Percentiles rank a stretch among this genome's conserved stretches.
Evolutionary conservation across 2,113 vertebrate species (phyloP).

Genomic region (Rana temporaria): DNA sequence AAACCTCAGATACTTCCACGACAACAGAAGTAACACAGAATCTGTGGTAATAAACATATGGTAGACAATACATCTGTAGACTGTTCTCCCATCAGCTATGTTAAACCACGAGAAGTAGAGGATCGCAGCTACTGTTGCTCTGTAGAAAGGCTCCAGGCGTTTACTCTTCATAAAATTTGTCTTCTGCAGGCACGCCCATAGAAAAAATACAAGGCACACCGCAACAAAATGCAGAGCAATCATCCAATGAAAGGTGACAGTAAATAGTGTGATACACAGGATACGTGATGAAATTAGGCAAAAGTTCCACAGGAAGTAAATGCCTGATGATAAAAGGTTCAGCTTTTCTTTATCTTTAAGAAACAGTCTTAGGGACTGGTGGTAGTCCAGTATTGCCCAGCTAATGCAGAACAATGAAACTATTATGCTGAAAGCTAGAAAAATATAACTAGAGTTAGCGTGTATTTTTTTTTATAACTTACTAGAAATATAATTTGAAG

Average conservation of each 20-base stretch:
- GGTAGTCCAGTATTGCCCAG: conserved; percentile 94
- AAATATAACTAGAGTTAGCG: neutral
- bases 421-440: conserved; percentile 80
- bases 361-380: conserved; percentile 88
- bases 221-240: conserved; percentile 77
- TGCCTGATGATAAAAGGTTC: conserved; percentile 69
- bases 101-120: conserved; percentile 99
- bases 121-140: conserved; percentile 81
- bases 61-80: conserved; percentile 81
- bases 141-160: conserved; percentile 84
- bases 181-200: conserved; percentile 84
- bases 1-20: conserved; percentile 72
- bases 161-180: conserved; percentile 85
- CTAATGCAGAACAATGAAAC: conserved; percentile 82
- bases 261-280: conserved; percentile 79
- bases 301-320: conserved; percentile 95
- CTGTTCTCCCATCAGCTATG: conserved; percentile 78
- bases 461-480: too few species aligned
- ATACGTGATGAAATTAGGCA: conserved; percentile 86
- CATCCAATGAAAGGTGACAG: conserved; percentile 74
- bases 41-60: conserved; percentile 81
- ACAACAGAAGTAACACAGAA: conserved; percentile 71
- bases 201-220: conserved; percentile 78
- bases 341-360: conserved; percentile 81
- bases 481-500: too few species aligned